Evolutionary conservation across 2,113 vertebrate species (phyloP).

Genomic region (Suncus etruscus): DNA sequence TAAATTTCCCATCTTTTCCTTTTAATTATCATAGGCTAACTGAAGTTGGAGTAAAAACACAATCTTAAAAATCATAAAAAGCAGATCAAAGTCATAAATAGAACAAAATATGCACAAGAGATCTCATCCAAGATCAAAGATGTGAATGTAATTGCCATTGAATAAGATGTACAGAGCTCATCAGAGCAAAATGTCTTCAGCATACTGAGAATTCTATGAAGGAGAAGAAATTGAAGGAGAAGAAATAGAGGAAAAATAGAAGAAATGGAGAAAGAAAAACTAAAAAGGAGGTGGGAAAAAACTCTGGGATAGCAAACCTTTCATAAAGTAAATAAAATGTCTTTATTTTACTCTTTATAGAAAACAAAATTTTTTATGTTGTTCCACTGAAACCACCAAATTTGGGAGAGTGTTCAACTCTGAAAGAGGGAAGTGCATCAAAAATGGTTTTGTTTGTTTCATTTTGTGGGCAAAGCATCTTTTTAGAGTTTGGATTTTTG

Average conservation of each 20-base stretch:
- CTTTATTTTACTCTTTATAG: constrained; percentile 71
- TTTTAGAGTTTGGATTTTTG: neutral
- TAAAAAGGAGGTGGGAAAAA: neutral
- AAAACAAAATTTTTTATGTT: constrained; percentile 42
- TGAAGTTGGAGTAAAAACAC: constrained; percentile 84
- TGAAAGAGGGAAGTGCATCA: neutral
- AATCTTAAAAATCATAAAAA: constrained; percentile 75
- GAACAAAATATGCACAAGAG: constrained; percentile 90
- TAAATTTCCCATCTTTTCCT: constrained; percentile 83
- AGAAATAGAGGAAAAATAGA: neutral
- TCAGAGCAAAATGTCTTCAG: constrained; percentile 85
- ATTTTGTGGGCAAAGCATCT: neutral
- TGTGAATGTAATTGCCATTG: constrained; percentile 85
- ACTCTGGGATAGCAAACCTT: constrained; percentile 70
- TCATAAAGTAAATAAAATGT: constrained; percentile 72
- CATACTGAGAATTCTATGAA: constrained; percentile 71
- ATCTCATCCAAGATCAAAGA: constrained; percentile 89
- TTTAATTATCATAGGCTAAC: constrained; percentile 83
- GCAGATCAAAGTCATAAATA: constrained; percentile 90
- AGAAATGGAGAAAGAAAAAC: neutral
- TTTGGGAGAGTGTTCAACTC: neutral
- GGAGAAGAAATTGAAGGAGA: neutral
- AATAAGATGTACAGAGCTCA: constrained; percentile 84
- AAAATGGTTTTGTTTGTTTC: neutral
- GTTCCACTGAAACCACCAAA: neutral